A percentile compares a stretch with the other conserved stretches of the same genome.
Conservation (phyloP, 2,797 vertebrate genomes). For the Balearica regulorum region DNA sequence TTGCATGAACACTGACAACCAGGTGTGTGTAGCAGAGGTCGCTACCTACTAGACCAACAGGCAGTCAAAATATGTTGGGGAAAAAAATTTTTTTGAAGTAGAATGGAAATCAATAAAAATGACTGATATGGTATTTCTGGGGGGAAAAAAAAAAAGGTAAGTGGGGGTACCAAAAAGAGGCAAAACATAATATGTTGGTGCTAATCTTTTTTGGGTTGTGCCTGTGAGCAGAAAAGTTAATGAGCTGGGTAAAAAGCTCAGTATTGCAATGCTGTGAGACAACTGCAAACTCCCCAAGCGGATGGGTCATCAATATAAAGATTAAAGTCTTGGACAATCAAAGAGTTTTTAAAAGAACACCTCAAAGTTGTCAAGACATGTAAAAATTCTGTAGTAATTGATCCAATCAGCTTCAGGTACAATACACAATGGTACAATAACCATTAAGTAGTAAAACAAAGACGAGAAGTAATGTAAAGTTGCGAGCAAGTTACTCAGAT, state of each 20-base stretch:
- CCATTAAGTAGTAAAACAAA: neutral
- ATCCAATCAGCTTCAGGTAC: neutral
- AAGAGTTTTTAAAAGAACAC: neutral
- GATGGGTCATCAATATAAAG: slow-evolving; percentile 17
- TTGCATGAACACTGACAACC: neutral
- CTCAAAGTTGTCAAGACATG: neutral
- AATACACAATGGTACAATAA: neutral
- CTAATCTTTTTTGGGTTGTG: neutral
- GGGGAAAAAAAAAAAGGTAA: neutral
- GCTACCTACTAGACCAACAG: neutral
- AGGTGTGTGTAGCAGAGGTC: neutral
- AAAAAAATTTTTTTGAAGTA: neutral
- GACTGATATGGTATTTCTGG: neutral
- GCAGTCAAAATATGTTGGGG: neutral
- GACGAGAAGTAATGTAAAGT: neutral
- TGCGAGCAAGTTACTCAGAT: neutral
- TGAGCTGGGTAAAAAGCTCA: neutral
- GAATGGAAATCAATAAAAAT: neutral
- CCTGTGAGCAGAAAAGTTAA: slow-evolving; percentile 3
- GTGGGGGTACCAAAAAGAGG: neutral
- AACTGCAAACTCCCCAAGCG: neutral
- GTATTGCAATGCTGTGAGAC: neutral
- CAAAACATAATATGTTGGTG: neutral
- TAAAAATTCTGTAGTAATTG: neutral
- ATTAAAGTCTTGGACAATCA: slow-evolving; percentile 5